phyloP scores from a whole-genome alignment of 2,113 vertebrate genomes.

The Diphyllodes magnificus region DNA sequence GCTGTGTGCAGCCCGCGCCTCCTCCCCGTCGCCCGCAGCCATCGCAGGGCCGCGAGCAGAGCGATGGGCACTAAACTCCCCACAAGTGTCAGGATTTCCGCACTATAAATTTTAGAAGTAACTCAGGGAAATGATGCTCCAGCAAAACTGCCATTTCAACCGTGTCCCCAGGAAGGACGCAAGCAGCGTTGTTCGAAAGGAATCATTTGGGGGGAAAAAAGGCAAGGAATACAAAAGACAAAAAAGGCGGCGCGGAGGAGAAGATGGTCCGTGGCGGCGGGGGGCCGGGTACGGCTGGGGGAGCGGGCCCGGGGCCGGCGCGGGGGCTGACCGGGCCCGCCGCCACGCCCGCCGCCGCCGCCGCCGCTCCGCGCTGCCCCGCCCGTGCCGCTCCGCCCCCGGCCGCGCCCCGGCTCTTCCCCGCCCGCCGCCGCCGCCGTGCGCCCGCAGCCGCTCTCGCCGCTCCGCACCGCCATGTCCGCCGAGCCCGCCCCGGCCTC shows the following conservation, averaged over 20 bases:
- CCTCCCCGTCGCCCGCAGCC: background rate
- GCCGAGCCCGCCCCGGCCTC: too few relatives aligned
- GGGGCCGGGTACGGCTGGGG: background rate
- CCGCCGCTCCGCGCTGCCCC: too few relatives aligned
- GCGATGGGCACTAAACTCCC: background rate
- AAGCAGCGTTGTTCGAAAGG: background rate
- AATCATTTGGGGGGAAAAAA: fast-evolving
- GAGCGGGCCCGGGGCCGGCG: background rate
- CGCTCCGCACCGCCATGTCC: too few relatives aligned
- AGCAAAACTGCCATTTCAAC: background rate
- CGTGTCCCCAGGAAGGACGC: background rate
- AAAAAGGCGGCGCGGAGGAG: background rate
- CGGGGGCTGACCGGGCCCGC: background rate
- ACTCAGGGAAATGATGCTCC: background rate
- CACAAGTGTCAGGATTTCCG: background rate
- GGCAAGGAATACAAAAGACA: background rate
- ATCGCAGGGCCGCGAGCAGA: background rate
- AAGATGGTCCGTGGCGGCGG: too few relatives aligned
- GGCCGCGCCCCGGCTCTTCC: too few relatives aligned
- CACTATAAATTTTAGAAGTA: fast-evolving
- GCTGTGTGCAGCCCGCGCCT: background rate
- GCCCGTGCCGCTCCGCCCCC: too few relatives aligned
- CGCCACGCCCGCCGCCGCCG: too few relatives aligned
- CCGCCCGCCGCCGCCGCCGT: too few relatives aligned
- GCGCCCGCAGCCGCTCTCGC: too few relatives aligned